A percentile compares a stretch with the other conserved stretches of the same genome.
Conservation (phyloP, 2,113 vertebrate species). For the Embiotoca jacksoni region DNA sequence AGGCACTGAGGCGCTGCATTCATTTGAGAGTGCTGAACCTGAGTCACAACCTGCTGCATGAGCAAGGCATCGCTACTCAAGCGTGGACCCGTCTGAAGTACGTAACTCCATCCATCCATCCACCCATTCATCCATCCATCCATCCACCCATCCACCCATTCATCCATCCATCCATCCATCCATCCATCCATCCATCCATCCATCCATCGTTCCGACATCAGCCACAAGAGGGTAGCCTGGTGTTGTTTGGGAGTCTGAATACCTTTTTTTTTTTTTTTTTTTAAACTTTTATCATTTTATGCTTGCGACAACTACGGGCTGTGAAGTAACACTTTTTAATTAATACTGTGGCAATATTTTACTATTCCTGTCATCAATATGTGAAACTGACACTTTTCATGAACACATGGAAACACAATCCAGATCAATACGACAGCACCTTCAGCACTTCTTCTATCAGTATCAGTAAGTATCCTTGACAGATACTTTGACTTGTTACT, state of each 20-base stretch:
- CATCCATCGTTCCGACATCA: conserved; percentile 21
- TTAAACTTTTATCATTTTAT: not conserved
- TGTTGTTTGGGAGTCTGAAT: not conserved
- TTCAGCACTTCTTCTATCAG: not conserved
- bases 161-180: no score
- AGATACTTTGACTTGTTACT: not conserved
- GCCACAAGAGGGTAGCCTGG: conserved; percentile 72
- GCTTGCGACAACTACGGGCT: not conserved
- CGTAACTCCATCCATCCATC: conserved; percentile 46
- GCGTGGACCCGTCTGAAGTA: conserved; percentile 82
- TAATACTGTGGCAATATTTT: not conserved
- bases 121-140: conserved; percentile 20
- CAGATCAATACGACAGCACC: not conserved
- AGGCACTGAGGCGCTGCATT: conserved; percentile 70
- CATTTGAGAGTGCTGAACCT: conserved; percentile 81
- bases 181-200: conserved; percentile 35
- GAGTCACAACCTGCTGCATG: conserved; percentile 84
- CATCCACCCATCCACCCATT: not conserved
- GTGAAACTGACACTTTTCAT: not conserved
- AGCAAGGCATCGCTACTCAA: conserved; percentile 70
- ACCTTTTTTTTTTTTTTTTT: not conserved
- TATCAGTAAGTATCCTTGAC: not conserved
- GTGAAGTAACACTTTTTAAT: not conserved
- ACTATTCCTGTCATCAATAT: rapidly evolving
- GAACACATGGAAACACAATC: not conserved